These are phyloP conservation scores for Dendrocincla fuliginosa DNA, from an alignment of 2,797 vertebrate genomes.

Conservation along the genomic window DNA sequence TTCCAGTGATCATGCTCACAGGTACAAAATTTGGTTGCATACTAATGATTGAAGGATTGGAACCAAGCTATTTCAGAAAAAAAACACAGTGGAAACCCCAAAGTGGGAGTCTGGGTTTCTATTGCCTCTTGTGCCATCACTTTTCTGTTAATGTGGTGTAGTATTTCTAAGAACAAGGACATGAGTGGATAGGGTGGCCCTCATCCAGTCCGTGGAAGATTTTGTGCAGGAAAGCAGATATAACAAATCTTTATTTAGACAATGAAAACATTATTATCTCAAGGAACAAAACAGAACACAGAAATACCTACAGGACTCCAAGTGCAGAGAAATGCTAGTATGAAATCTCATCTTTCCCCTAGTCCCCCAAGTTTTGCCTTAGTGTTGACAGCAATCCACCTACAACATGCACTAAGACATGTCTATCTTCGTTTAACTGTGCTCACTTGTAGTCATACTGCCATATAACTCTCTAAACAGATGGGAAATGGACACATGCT, in stretches of 20 bases:
- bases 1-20: not conserved
- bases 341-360: conserved; percentile 47
- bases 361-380: conserved; percentile 13
- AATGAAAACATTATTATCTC: not conserved
- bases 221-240: not conserved
- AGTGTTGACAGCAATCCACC: conserved; percentile 67
- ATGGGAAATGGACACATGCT: not conserved
- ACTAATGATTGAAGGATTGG: not conserved
- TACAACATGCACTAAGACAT: conserved; percentile 43
- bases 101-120: not conserved
- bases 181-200: not conserved
- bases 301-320: not conserved
- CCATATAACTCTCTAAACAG: conserved; percentile 48
- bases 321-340: not conserved
- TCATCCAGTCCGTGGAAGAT: not conserved
- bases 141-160: not conserved
- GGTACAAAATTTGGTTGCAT: not conserved
- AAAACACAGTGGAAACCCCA: not conserved
- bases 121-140: not conserved
- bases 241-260: not conserved
- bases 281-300: not conserved
- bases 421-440: conserved; percentile 63
- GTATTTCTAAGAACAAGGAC: not conserved
- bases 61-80: not conserved
- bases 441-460: conserved; percentile 35